A percentile compares a stretch with the other conserved stretches of the same genome.
Conservation (phyloP, 2,797 vertebrate genomes). For the Austrolebias charrua region DNA sequence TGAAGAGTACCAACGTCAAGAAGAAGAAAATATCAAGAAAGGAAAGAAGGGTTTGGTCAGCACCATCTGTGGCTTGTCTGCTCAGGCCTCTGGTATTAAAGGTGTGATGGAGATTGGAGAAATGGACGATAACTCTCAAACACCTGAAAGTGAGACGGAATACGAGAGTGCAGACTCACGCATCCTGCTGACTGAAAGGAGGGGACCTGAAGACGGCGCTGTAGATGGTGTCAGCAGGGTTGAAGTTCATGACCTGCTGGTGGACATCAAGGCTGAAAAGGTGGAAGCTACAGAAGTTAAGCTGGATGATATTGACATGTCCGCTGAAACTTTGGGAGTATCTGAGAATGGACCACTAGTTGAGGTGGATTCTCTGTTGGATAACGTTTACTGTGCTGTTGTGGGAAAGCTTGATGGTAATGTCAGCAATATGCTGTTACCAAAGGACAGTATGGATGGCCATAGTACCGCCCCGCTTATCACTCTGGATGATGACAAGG, state of each 20-base stretch:
- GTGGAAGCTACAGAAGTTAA: constrained; percentile 98
- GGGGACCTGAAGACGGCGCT: constrained; percentile 74
- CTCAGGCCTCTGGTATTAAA: constrained; percentile 85
- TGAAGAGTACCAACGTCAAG: constrained; percentile 96
- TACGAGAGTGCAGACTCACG: constrained; percentile 84
- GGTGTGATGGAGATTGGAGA: constrained; percentile 88
- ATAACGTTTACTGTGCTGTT: constrained; percentile 91
- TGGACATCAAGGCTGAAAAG: constrained; percentile 98
- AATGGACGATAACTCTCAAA: constrained; percentile 89
- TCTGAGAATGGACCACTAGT: constrained; percentile 87
- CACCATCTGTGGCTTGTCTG: constrained; percentile 95
- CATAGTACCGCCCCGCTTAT: constrained; percentile 90
- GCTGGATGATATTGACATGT: constrained; percentile 92
- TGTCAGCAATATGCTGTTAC: constrained; percentile 60
- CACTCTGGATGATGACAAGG: constrained; percentile 91
- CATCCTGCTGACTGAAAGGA: constrained; percentile 86
- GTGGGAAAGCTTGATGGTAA: constrained; percentile 87
- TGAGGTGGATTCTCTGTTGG: constrained; percentile 90
- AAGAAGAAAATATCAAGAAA: constrained; percentile 97
- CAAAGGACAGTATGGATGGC: constrained; percentile 80
- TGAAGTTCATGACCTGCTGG: constrained; percentile 91
- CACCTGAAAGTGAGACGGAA: constrained; percentile 90
- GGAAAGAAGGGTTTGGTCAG: constrained; percentile 96
- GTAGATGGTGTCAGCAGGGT: constrained; percentile 85
- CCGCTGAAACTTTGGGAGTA: constrained; percentile 85